A percentile compares a stretch with the other conserved stretches of the same genome.
Evolutionary conservation across 2,797 vertebrate genomes (phyloP).

Genomic region (Vireo griseus): DNA sequence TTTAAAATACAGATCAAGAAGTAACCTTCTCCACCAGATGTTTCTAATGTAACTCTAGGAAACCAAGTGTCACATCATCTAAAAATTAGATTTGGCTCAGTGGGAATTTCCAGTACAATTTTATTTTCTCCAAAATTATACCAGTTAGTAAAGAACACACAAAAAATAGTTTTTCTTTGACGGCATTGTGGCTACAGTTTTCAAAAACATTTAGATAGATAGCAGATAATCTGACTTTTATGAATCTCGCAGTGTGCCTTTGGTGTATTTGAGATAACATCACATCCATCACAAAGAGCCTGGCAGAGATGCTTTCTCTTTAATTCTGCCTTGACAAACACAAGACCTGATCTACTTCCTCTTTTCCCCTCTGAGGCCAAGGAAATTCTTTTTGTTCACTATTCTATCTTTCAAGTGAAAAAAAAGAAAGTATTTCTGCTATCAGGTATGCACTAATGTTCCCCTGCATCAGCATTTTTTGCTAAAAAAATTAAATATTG

Average conservation of each 20-base stretch:
- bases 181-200: background rate
- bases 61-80: background rate
- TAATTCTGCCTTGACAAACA: background rate
- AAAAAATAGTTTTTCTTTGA: background rate
- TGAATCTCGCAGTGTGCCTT: background rate
- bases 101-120: background rate
- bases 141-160: background rate
- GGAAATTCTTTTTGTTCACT: background rate
- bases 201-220: background rate
- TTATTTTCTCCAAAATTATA: background rate
- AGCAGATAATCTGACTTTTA: background rate
- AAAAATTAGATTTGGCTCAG: background rate
- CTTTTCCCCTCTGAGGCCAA: background rate
- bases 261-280: background rate
- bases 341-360: background rate
- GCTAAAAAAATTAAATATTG: background rate
- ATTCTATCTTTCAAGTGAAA: background rate
- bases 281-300: background rate
- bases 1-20: background rate
- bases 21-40: background rate
- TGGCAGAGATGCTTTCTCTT: background rate
- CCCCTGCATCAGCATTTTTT: background rate
- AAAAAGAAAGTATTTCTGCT: background rate
- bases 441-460: background rate
- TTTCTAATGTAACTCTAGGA: background rate